These are phyloP conservation scores for Bombyx huttoni DNA, from an alignment of 2,888 invertebrate genomes.

Conservation along the genomic window DNA sequence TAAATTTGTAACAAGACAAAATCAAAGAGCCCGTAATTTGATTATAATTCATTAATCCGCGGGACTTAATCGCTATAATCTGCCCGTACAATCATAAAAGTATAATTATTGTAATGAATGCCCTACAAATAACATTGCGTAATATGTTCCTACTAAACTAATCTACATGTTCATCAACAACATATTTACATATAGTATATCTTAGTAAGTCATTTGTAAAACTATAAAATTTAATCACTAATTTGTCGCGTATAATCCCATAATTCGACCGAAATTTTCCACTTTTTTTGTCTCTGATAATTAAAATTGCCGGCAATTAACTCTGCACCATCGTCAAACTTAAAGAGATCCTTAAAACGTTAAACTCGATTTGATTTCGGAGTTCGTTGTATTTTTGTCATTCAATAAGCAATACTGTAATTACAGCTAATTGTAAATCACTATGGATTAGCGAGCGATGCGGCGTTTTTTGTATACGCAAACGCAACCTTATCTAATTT, in stretches of 20 bases:
- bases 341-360: background rate
- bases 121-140: background rate
- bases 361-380: background rate
- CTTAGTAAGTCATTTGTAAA: conserved; percentile 21
- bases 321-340: conserved; percentile 1
- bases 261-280: conserved; percentile 38
- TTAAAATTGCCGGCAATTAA: conserved; percentile 66
- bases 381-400: background rate
- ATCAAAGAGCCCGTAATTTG: too few relatives aligned
- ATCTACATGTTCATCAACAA: background rate
- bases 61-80: background rate
- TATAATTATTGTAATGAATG: background rate
- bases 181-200: conserved; percentile 15
- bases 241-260: conserved; percentile 27
- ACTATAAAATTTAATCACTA: conserved; percentile 36
- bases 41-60: too few relatives aligned
- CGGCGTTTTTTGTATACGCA: conserved; percentile 40
- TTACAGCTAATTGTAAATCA: conserved; percentile 65
- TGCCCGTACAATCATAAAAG: too few relatives aligned
- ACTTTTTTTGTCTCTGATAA: conserved; percentile 44
- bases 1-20: too few relatives aligned
- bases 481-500: conserved; percentile 55
- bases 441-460: conserved; percentile 40
- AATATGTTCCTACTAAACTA: background rate
- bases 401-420: conserved; percentile 32